Evolutionary conservation across 2,888 invertebrate species (phyloP).

Genomic region (Slavum lentiscoides): DNA sequence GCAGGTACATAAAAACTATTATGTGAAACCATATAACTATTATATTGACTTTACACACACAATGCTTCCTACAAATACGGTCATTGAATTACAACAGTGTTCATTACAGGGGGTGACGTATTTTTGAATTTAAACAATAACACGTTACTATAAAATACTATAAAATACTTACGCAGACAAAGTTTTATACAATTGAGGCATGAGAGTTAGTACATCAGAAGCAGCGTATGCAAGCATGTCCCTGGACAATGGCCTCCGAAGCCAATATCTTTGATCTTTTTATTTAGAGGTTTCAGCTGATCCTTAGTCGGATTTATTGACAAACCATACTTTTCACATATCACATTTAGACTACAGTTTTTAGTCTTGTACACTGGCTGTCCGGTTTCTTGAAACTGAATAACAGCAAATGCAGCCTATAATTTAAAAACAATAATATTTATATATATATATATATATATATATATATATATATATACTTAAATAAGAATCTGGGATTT

Average conservation of each 20-base stretch:
- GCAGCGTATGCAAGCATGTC: conserved; percentile 92
- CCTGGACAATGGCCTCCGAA: conserved; percentile 80
- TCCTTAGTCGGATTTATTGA: conserved; percentile 90
- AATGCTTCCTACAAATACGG: not conserved
- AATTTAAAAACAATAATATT: conserved; percentile 47
- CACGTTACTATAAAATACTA: not conserved
- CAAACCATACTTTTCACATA: conserved; percentile 87
- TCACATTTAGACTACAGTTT: conserved; percentile 85
- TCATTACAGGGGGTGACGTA: not conserved
- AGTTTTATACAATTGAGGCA: conserved; percentile 79
- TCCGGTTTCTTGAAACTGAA: conserved; percentile 85
- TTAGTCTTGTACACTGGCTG: conserved; percentile 94
- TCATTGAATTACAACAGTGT: conserved; percentile 21
- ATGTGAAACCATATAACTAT: conserved; percentile 25
- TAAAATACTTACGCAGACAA: conserved; percentile 65
- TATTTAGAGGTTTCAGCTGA: conserved; percentile 81
- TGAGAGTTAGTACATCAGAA: conserved; percentile 82
- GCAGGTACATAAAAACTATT: not conserved
- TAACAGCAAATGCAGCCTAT: conserved; percentile 83
- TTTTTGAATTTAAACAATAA: conserved; percentile 8
- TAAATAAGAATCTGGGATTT: too few species aligned
- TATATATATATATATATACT: too few species aligned
- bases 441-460: too few species aligned
- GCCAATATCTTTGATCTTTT: conserved; percentile 85
- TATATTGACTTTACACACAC: not conserved